These are phyloP conservation scores for Chloromyia formosa DNA, from an alignment of 2,888 invertebrate species.

Conservation along the genomic window DNA sequence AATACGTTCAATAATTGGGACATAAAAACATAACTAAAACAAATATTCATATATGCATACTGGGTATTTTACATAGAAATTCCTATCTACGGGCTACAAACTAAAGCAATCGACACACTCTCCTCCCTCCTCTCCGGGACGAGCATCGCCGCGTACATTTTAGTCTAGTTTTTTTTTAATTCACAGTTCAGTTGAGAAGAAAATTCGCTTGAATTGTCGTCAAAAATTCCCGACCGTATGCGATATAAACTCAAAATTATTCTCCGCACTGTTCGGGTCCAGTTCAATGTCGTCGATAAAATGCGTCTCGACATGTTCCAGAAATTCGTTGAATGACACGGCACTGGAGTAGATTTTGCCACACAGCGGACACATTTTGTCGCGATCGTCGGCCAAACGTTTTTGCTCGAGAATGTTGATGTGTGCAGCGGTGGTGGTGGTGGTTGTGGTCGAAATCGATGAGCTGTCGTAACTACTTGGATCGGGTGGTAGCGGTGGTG, in stretches of 20 bases:
- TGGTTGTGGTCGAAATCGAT: slow-evolving; percentile 42
- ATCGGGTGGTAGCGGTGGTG: neutral
- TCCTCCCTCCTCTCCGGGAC: too few relatives aligned
- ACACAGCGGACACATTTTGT: slow-evolving; percentile 81
- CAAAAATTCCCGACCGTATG: slow-evolving; percentile 63
- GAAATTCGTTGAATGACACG: slow-evolving; percentile 71
- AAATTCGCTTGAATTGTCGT: slow-evolving; percentile 57
- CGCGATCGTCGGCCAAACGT: slow-evolving; percentile 57
- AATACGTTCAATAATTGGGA: too few relatives aligned
- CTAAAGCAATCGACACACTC: neutral
- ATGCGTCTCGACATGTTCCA: slow-evolving; percentile 80
- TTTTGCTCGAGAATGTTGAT: slow-evolving; percentile 60
- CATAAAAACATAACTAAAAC: too few relatives aligned
- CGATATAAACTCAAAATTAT: slow-evolving; percentile 67
- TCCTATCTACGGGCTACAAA: slow-evolving; percentile 22
- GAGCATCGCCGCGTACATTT: too few relatives aligned
- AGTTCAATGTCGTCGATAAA: slow-evolving; percentile 70
- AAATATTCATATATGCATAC: too few relatives aligned
- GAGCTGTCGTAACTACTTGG: slow-evolving; percentile 25
- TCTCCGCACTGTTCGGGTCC: slow-evolving; percentile 64
- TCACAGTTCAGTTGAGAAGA: slow-evolving; percentile 59
- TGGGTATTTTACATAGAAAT: neutral
- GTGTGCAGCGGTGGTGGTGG: slow-evolving; percentile 49
- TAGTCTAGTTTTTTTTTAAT: too few relatives aligned
- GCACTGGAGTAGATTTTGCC: slow-evolving; percentile 70